Base-by-base conservation (phyloP, 2,113 vertebrate species). In the Pongo pygmaeus region DNA sequence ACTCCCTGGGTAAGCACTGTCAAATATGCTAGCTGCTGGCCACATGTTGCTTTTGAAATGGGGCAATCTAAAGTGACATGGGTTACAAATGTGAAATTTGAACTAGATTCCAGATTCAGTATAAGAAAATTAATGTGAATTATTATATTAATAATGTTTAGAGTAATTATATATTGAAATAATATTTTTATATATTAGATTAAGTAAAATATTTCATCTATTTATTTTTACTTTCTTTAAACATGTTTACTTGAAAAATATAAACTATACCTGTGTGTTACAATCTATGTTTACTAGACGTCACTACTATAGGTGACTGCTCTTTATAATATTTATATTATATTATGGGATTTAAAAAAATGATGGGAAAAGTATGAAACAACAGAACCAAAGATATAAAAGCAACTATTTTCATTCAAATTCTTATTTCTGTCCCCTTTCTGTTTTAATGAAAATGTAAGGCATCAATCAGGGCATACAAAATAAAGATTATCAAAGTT, bases 281-380 rank as follows among this genome's bases (percentile, higher is more conserved):
- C 8, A 83, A 50, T 77, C 2, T 8, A 10, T 74, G 48, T 57
- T 93, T 95, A 67, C 32, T 30, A 1, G 69, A 74, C 46, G 43
- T 30, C 2, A 14, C 35, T 93, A 30, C 14, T 70, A 84, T 6
- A 89, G 48, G 18, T 25, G 50, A 57, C 35, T 57, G 0, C 89
- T 97, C 32, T 69, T 89, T 75, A 46, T 88, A 64, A 64, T 64
- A 32, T 32, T 92, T 81, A 83, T 70, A 43, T 93, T 84, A 85
- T 64, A 50, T 72, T 35, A 38, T 70, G 55, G 40, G 6, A 84
- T 32, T 86, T 20, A 12, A 32, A 77, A 48, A 80, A 79, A 69
- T 43, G 12, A 75, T 78, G 72, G 46, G 22, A 46, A 92, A 92
- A 59, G 25, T n/a, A 64, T 10, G 30, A 91, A 92, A 50, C 46